Conservation (phyloP, 2,888 invertebrate genomes). For the Linnaemya vulpina region DNA sequence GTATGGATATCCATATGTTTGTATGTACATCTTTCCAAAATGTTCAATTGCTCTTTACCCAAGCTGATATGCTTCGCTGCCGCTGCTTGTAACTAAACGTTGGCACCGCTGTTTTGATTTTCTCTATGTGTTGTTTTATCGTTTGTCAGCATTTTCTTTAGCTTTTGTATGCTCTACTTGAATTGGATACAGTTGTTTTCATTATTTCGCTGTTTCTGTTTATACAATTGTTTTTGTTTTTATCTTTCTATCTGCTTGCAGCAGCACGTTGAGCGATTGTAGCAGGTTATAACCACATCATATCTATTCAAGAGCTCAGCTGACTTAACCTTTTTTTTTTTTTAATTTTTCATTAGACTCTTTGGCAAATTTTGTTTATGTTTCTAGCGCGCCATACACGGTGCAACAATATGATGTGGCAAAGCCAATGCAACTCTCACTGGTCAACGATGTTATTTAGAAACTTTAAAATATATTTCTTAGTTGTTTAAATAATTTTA, state of each 20-base stretch:
- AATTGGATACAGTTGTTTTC: conserved; percentile 28
- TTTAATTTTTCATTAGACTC: too few relatives aligned
- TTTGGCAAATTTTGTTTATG: too few relatives aligned
- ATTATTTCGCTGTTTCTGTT: conserved; percentile 23
- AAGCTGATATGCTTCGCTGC: not conserved
- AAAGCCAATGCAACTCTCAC: too few relatives aligned
- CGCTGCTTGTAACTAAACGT: not conserved
- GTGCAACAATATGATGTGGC: too few relatives aligned
- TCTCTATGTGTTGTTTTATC: not conserved
- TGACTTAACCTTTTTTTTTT: too few relatives aligned
- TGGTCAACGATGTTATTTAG: too few relatives aligned
- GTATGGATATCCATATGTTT: not conserved
- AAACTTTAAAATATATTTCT: too few relatives aligned
- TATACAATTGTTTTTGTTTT: conserved; percentile 45
- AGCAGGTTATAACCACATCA: too few relatives aligned
- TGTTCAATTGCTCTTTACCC: conserved; percentile 4
- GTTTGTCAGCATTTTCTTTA: conserved; percentile 23
- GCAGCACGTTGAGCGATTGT: not conserved
- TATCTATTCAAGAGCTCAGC: too few relatives aligned
- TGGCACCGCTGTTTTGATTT: not conserved
- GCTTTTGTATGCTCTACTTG: not conserved
- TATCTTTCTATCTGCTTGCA: conserved; percentile 1
- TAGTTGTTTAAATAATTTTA: too few relatives aligned
- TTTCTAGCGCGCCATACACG: too few relatives aligned
- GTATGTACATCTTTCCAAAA: not conserved